These are phyloP conservation scores for Scaptomyza cyrtandrae DNA, from an alignment of 2,888 invertebrate genomes.

Conservation along the genomic window DNA sequence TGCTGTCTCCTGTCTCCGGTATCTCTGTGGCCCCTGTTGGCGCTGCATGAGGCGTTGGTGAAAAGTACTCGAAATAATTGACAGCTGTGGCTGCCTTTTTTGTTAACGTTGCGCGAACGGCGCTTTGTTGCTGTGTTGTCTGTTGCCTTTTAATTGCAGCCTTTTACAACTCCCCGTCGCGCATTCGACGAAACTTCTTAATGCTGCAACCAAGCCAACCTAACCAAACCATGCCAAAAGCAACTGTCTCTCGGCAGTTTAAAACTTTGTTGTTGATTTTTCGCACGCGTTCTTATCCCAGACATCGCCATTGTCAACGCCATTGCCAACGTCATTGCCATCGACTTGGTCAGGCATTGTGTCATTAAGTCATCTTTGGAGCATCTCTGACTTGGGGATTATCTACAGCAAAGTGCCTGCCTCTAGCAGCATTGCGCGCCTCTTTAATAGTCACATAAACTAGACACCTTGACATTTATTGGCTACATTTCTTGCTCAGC, in stretches of 20 bases:
- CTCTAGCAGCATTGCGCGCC: slow-evolving; percentile 28
- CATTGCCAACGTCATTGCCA: slow-evolving; percentile 16
- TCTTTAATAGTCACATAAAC: slow-evolving; percentile 63
- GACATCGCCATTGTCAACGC: slow-evolving; percentile 7
- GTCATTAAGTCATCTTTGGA: slow-evolving; percentile 60
- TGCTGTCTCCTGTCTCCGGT: slow-evolving; percentile 27
- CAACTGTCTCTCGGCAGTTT: slow-evolving; percentile 25
- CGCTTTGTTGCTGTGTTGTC: slow-evolving; percentile 55
- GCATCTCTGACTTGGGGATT: slow-evolving; percentile 46
- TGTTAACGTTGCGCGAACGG: slow-evolving; percentile 62
- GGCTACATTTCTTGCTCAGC: slow-evolving; percentile 19
- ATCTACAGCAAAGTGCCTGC: slow-evolving; percentile 37
- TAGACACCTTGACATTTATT: slow-evolving; percentile 60
- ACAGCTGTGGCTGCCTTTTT: slow-evolving; percentile 81
- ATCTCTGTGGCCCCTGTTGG: slow-evolving; percentile 25
- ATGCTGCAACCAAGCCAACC: slow-evolving; percentile 14
- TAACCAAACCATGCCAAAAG: not conserved
- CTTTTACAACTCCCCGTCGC: slow-evolving; percentile 74
- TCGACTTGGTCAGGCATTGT: slow-evolving; percentile 48
- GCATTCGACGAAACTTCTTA: slow-evolving; percentile 35
- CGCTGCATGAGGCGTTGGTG: slow-evolving; percentile 81
- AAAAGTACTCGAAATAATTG: slow-evolving; percentile 82
- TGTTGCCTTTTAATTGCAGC: slow-evolving; percentile 74
- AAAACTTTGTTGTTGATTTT: slow-evolving; percentile 61
- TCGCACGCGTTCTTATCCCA: slow-evolving; percentile 55